Evolutionary conservation across 1,140 invertebrate species (phyloP).

Genomic region (Drosophila azteca): DNA sequence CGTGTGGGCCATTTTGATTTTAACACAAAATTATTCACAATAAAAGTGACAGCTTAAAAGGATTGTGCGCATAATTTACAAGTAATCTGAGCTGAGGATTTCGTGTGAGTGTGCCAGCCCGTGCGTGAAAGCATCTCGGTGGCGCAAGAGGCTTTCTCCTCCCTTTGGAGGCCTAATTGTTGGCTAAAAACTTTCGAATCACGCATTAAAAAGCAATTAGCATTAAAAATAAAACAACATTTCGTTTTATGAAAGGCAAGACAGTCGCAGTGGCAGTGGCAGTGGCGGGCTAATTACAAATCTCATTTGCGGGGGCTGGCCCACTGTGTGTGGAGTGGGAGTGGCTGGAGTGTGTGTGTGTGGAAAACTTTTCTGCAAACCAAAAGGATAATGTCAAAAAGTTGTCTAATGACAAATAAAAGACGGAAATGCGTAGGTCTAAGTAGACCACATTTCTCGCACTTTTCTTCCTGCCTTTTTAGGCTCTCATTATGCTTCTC

Average conservation of each 20-base stretch:
- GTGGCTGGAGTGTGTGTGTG: slow-evolving; percentile 6
- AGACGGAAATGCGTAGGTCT: slow-evolving; percentile 19
- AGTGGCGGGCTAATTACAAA: slow-evolving; percentile 63
- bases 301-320: slow-evolving; percentile 32
- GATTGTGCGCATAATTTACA: slow-evolving; percentile 69
- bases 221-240: slow-evolving; percentile 55
- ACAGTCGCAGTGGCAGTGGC: slow-evolving; percentile 22
- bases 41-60: slow-evolving; percentile 78
- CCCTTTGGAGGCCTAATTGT: slow-evolving; percentile 46
- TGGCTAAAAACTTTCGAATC: slow-evolving; percentile 52
- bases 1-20: slow-evolving; percentile 74
- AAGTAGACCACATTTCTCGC: slow-evolving; percentile 12
- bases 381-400: slow-evolving; percentile 64
- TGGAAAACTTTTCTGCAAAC: slow-evolving; percentile 49
- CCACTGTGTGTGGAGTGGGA: too few relatives aligned
- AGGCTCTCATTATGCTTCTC: too few relatives aligned
- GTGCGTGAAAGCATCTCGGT: slow-evolving; percentile 68
- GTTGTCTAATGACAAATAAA: slow-evolving; percentile 72
- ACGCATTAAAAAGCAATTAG: slow-evolving; percentile 75
- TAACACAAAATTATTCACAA: slow-evolving; percentile 78
- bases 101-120: slow-evolving; percentile 28
- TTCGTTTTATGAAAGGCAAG: slow-evolving; percentile 35
- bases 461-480: not conserved
- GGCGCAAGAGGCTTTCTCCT: slow-evolving; percentile 3
- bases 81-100: slow-evolving; percentile 59